Evolutionary conservation across 2,113 vertebrate species (phyloP).

Genomic region (Notarius quadriscutis): DNA sequence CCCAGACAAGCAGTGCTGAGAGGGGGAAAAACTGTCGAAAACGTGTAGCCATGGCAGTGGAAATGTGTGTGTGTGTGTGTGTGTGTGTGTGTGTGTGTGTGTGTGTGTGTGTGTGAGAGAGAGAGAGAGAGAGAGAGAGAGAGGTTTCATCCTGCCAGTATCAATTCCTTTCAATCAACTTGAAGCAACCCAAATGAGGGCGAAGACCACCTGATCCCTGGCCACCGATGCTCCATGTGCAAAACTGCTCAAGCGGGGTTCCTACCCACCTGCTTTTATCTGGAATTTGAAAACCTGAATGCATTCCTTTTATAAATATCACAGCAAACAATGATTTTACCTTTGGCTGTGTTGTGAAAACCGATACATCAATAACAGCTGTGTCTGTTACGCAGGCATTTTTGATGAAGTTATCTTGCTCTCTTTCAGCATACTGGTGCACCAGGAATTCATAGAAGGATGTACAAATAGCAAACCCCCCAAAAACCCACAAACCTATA

Average conservation of each 20-base stretch:
- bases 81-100: neutral
- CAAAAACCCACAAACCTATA: too few relatives aligned
- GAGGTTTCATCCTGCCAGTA: slow-evolving; percentile 18
- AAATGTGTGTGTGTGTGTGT: neutral
- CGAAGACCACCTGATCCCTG: slow-evolving; percentile 24
- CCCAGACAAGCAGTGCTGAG: neutral
- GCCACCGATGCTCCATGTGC: neutral
- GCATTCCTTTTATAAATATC: neutral
- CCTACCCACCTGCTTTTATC: neutral
- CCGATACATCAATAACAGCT: neutral
- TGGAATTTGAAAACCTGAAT: neutral
- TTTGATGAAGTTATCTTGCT: neutral
- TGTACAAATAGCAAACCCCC: neutral
- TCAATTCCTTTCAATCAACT: slow-evolving; percentile 34
- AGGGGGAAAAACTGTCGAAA: neutral
- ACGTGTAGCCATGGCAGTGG: neutral
- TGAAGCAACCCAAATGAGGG: slow-evolving; percentile 1
- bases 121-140: neutral
- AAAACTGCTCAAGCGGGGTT: neutral
- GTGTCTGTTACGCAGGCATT: neutral
- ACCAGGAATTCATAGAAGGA: neutral
- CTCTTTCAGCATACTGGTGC: neutral
- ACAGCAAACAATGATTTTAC: neutral
- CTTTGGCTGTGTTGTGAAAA: neutral
- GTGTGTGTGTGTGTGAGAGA: neutral